Evolutionary conservation across 2,113 vertebrate species (phyloP).

Genomic region (Plotosus lineatus): DNA sequence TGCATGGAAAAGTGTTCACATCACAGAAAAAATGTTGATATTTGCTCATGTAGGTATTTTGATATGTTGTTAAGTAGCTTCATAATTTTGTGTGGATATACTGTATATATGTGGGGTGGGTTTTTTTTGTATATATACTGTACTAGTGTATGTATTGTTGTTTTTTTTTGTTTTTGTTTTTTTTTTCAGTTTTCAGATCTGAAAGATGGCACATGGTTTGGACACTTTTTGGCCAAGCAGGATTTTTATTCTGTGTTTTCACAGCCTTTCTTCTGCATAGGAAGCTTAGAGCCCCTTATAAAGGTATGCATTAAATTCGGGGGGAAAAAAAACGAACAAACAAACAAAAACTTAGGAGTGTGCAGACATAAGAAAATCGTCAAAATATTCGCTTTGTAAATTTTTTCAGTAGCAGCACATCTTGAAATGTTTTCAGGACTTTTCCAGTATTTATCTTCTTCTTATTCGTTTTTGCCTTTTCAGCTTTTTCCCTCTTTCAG

Average conservation of each 20-base stretch:
- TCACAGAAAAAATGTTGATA: constrained; percentile 12
- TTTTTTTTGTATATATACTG: too few species aligned
- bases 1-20: constrained; percentile 63
- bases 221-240: constrained; percentile 28
- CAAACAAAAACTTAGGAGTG: not conserved
- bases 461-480: too few species aligned
- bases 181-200: constrained; percentile 44
- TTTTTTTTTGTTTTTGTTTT: too few species aligned
- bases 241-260: constrained; percentile 41
- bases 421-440: not conserved
- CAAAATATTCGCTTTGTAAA: not conserved
- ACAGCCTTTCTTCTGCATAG: constrained; percentile 46
- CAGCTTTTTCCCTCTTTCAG: too few species aligned
- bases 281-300: constrained; percentile 17
- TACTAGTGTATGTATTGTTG: too few species aligned
- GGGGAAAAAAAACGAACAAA: too few species aligned
- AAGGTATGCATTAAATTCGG: not conserved
- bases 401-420: not conserved
- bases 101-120: too few species aligned
- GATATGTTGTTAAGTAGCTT: not conserved
- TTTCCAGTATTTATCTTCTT: not conserved
- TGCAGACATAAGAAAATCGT: not conserved
- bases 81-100: not conserved
- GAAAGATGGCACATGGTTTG: constrained; percentile 9
- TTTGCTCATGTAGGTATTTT: constrained; percentile 61